Percentiles rank a stretch among this genome's conserved stretches.
Evolutionary conservation across 2,888 invertebrate genomes (phyloP).

Genomic region (Orgyia antiqua): DNA sequence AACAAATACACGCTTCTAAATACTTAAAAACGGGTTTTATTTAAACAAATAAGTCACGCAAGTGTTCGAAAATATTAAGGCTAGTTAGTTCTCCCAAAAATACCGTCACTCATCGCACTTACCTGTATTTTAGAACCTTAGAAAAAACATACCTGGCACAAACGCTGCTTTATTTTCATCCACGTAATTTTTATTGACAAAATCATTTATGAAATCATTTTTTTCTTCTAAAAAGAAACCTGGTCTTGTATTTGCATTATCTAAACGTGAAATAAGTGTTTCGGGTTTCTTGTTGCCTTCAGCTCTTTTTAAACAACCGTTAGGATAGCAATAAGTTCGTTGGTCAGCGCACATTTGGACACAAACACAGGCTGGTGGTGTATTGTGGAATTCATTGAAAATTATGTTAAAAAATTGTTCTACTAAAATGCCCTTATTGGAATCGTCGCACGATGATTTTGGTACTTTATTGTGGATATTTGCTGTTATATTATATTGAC

Average conservation of each 20-base stretch:
- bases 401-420: constrained; percentile 61
- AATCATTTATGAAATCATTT: constrained; percentile 33
- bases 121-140: no score
- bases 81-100: no score
- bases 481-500: constrained; percentile 21
- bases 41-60: no score
- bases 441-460: constrained; percentile 30
- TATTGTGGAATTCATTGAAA: constrained; percentile 52
- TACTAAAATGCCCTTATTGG: constrained; percentile 33
- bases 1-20: no score
- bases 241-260: no score
- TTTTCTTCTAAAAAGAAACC: constrained; percentile 42
- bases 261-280: no score
- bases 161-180: constrained; percentile 16
- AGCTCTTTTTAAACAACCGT: constrained; percentile 45
- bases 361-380: constrained; percentile 55
- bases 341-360: constrained; percentile 57
- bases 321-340: constrained; percentile 63
- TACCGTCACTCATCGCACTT: no score
- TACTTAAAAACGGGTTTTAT: no score
- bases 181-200: constrained; percentile 27
- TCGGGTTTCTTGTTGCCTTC: no score
- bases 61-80: no score
- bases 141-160: background rate
- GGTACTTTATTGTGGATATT: constrained; percentile 10